phyloP scores from a whole-genome alignment of 2,797 vertebrate genomes.

The Macropodus opercularis region DNA sequence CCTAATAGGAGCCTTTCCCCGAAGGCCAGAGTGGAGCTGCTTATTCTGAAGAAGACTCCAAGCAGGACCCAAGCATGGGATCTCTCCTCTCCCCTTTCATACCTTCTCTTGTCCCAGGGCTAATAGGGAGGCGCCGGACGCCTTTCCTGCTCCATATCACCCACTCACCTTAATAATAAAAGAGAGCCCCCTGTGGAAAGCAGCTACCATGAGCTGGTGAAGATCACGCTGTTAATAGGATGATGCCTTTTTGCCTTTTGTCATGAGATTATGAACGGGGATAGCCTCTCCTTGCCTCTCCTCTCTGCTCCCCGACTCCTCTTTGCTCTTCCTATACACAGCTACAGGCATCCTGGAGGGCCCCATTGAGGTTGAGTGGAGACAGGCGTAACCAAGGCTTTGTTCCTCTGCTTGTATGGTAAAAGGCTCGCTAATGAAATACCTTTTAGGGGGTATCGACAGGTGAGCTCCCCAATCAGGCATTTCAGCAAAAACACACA shows the following conservation, averaged over 20 bases:
- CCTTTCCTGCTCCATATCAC: conserved; percentile 66
- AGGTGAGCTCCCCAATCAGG: conserved; percentile 91
- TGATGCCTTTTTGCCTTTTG: conserved; percentile 99
- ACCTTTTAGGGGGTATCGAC: conserved; percentile 92
- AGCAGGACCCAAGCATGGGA: conserved; percentile 71
- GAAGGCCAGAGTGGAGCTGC: conserved; percentile 78
- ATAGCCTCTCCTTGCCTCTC: conserved; percentile 91
- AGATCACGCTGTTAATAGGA: conserved; percentile 99
- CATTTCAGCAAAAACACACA: conserved; percentile 68
- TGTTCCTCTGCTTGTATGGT: conserved; percentile 80
- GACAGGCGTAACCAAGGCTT: conserved; percentile 87
- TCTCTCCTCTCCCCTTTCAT: conserved; percentile 57
- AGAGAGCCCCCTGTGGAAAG: conserved; percentile 94
- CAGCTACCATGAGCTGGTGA: conserved; percentile 93
- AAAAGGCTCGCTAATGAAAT: conserved; percentile 90
- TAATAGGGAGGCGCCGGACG: conserved; percentile 58
- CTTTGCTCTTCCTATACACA: conserved; percentile 63
- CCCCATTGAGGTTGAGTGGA: conserved; percentile 92
- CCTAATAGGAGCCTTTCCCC: conserved; percentile 81
- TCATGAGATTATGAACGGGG: conserved; percentile 99
- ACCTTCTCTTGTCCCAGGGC: conserved; percentile 62
- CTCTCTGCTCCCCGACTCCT: conserved; percentile 68
- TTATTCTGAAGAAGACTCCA: conserved; percentile 45
- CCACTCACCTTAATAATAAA: conserved; percentile 77
- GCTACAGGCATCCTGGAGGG: conserved; percentile 86